Percentiles rank a stretch among this genome's conserved stretches.
Evolutionary conservation across 2,888 invertebrate genomes (phyloP).

Genomic region (Cryptosula pallasiana): DNA sequence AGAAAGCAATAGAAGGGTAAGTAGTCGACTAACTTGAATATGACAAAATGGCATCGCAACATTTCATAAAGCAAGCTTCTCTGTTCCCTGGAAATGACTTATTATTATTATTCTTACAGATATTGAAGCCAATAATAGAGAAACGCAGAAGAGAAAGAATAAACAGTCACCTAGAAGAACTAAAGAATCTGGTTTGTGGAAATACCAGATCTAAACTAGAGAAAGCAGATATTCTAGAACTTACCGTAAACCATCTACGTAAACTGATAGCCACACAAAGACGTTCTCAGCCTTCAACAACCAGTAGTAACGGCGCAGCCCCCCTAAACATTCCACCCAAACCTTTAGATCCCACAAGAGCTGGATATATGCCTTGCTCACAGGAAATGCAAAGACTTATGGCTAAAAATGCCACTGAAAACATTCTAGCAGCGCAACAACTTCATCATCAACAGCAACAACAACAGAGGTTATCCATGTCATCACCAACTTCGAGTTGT

Average conservation of each 20-base stretch:
- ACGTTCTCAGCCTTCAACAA: not conserved
- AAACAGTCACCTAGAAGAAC: conserved; percentile 21
- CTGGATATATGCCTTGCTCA: not conserved
- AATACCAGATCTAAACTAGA: conserved; percentile 22
- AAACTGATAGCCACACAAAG: conserved; percentile 15
- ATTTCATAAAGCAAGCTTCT: too few species aligned
- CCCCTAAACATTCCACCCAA: conserved; percentile 8
- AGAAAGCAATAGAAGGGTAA: conserved; percentile 21
- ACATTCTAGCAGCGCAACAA: conserved; percentile 11
- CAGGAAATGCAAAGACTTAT: conserved; percentile 23
- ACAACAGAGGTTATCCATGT: conserved; percentile 6
- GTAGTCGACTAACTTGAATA: not conserved
- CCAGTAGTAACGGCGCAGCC: not conserved
- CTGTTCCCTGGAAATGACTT: too few species aligned
- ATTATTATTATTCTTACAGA: conserved; percentile 17
- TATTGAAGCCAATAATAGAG: conserved; percentile 24
- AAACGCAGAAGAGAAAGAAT: conserved; percentile 21
- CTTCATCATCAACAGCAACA: not conserved
- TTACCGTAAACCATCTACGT: conserved; percentile 22
- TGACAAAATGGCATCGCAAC: too few species aligned
- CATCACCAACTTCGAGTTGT: conserved; percentile 14
- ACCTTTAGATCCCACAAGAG: not conserved
- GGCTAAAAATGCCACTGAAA: conserved; percentile 17
- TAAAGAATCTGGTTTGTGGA: conserved; percentile 22
- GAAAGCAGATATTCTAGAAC: conserved; percentile 24